Percentiles rank a stretch among this genome's conserved stretches.
Evolutionary conservation across 2,888 invertebrate species (phyloP).

Genomic region (Theretra japonica): DNA sequence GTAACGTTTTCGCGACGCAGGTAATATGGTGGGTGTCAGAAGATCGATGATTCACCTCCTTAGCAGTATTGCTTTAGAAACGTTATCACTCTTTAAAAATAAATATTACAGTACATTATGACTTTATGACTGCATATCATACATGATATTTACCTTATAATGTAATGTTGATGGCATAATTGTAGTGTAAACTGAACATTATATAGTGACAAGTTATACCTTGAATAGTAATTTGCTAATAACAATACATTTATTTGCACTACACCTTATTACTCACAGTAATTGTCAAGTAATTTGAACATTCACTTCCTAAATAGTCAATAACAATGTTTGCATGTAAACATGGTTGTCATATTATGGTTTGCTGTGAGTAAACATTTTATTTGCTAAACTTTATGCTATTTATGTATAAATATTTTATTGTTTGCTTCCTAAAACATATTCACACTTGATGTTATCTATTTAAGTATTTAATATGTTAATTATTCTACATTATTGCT

Average conservation of each 20-base stretch:
- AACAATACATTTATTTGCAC: too few relatives aligned
- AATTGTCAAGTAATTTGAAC: not conserved
- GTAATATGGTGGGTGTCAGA: slow-evolving; percentile 11
- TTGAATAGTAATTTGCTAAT: too few relatives aligned
- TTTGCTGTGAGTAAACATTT: slow-evolving; percentile 9
- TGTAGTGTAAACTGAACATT: not conserved
- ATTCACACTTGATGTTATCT: too few relatives aligned
- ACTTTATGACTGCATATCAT: not conserved
- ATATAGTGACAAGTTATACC: too few relatives aligned
- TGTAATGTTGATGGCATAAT: not conserved
- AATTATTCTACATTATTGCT: too few relatives aligned
- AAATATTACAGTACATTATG: slow-evolving; percentile 21
- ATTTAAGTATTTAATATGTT: too few relatives aligned
- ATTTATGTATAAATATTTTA: too few relatives aligned
- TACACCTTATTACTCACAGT: not conserved
- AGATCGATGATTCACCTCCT: slow-evolving; percentile 17
- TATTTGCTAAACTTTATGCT: slow-evolving; percentile 8
- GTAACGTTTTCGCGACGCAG: slow-evolving; percentile 9
- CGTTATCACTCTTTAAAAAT: slow-evolving; percentile 7
- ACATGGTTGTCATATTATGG: not conserved
- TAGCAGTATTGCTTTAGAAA: not conserved
- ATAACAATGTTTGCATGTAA: not conserved
- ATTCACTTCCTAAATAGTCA: slow-evolving; percentile 4
- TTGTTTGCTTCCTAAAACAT: too few relatives aligned
- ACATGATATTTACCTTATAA: not conserved